Evolutionary conservation across 2,797 vertebrate genomes (phyloP).

Genomic region (Amniataba percoides): DNA sequence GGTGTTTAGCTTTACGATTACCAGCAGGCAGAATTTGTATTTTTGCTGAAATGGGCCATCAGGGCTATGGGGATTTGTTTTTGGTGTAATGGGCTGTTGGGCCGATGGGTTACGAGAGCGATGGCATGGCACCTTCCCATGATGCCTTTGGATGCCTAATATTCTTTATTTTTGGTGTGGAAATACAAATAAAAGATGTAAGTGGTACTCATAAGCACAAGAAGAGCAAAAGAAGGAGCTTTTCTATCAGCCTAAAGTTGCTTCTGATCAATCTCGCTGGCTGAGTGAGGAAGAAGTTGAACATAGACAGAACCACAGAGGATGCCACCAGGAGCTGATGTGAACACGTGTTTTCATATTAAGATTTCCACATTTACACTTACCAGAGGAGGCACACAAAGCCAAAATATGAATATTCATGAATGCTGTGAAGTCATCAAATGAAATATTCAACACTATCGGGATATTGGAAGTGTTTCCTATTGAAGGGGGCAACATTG

Average conservation of each 20-base stretch:
- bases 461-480: slow-evolving; percentile 53
- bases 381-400: slow-evolving; percentile 41
- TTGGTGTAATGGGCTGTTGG: too few relatives aligned
- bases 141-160: background rate
- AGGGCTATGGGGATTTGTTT: too few relatives aligned
- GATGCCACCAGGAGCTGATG: background rate
- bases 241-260: background rate
- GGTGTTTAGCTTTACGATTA: too few relatives aligned
- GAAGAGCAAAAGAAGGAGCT: background rate
- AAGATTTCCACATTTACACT: slow-evolving; percentile 23
- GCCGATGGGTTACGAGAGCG: too few relatives aligned
- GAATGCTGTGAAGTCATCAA: slow-evolving; percentile 33
- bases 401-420: slow-evolving; percentile 66
- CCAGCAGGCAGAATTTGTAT: too few relatives aligned
- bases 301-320: background rate
- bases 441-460: slow-evolving; percentile 69
- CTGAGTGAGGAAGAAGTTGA: background rate
- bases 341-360: slow-evolving; percentile 27
- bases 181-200: background rate
- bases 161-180: background rate
- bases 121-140: background rate
- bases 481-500: slow-evolving; percentile 54
- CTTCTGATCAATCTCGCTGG: background rate
- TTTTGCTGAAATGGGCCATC: too few relatives aligned
- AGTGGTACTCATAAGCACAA: too few relatives aligned